These are phyloP conservation scores for Ataeniobius toweri DNA, from an alignment of 2,797 vertebrate genomes.

Conservation along the genomic window DNA sequence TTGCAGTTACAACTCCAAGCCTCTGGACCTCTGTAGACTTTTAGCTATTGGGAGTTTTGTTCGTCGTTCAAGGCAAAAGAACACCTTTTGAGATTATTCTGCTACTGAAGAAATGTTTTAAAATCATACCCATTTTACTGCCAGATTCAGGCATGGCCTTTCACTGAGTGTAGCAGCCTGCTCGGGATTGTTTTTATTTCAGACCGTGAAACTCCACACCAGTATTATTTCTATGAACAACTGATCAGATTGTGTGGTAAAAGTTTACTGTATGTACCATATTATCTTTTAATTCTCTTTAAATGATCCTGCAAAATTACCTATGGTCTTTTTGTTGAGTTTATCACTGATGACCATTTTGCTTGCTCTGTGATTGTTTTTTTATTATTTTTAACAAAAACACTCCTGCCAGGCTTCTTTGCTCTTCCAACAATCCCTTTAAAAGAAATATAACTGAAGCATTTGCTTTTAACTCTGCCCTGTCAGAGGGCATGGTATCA, in stretches of 20 bases:
- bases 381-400: too few species aligned
- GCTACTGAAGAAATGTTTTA: neutral
- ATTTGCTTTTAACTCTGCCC: neutral
- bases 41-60: too few species aligned
- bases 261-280: neutral
- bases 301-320: neutral
- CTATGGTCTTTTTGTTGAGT: neutral
- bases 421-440: neutral
- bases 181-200: neutral
- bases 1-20: too few species aligned
- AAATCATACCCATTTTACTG: neutral
- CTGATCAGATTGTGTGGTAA: neutral
- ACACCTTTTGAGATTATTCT: neutral
- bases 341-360: neutral
- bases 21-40: too few species aligned
- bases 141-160: neutral
- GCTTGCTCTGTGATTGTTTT: neutral
- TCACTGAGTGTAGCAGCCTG: neutral
- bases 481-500: too few species aligned
- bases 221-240: neutral
- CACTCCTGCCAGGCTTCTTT: neutral
- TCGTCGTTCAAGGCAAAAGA: neutral
- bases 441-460: neutral
- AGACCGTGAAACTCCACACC: neutral
- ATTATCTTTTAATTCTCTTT: neutral